Evolutionary conservation across 2,888 invertebrate genomes (phyloP), one percentile per base, ranked within the genome.

Genomic region (Leistus spinibarbis): DNA sequence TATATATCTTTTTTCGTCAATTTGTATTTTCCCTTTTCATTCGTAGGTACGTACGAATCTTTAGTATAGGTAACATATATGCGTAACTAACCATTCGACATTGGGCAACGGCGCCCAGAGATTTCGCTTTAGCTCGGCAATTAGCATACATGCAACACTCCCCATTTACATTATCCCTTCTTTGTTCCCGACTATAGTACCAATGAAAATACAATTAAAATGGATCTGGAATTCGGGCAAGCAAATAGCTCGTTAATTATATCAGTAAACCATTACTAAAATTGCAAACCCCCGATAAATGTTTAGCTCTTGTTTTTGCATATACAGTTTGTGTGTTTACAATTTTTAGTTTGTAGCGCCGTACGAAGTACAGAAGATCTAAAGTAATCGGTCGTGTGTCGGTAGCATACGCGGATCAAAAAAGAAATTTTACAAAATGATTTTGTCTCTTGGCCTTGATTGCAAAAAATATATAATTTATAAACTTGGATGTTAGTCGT

Each of bases 161-260:
- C 19, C 64, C n/a, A n/a, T n/a, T n/a, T n/a, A n/a, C n/a, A n/a
- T 10, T 40, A 40, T 40, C 40, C 40, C 40, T 40, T 40, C 40
- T 13, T 13, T 40, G 7, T 40, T 7, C 40, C 40, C 1, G 56
- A 64, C 71, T 64, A 64, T 54, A 62, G 19, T 24, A 60, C 71
- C 71, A 71, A 71, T 71, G 71, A 71, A 71, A 71, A 71, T 71
- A 71, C 71, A 54, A 71, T 71, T 71, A 71, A 71, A 71, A 71
- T 71, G 63, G 64, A 54, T 71, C 71, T 71, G 71, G 71, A 71
- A 71, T 71, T 54, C 24, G 64, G 71, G 64, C 71, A 71, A 71
- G 71, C 71, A 64, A 54, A 63, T 54, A 63, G 71, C 63, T 64
- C 71, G 71, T 71, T 71, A 71, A 71, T 71, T 71, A 71, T 71